Conservation (phyloP, 2,797 vertebrate genomes). For the Trachurus trachurus region DNA sequence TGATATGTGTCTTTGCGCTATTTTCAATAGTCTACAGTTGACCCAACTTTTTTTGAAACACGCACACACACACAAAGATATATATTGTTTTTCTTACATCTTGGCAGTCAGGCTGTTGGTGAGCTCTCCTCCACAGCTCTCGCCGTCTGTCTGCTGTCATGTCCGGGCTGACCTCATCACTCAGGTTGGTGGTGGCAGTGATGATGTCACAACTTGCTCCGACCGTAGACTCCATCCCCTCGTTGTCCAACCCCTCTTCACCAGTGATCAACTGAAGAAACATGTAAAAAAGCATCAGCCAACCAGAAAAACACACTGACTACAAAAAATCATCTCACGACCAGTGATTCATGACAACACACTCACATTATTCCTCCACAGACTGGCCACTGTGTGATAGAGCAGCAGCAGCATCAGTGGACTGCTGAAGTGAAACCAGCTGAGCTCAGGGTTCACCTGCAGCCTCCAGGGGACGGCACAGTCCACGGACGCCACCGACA, state of each 20-base stretch:
- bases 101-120: neutral
- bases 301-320: neutral
- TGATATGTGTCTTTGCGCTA: too few relatives aligned
- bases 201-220: constrained; percentile 41
- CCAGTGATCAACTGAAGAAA: constrained; percentile 79
- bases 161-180: constrained; percentile 46
- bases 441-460: constrained; percentile 86
- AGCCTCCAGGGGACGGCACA: constrained; percentile 93
- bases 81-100: constrained; percentile 21
- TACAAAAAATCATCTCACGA: neutral
- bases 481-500: constrained; percentile 89
- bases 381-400: constrained; percentile 91
- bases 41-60: too few relatives aligned
- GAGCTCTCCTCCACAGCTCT: constrained; percentile 60
- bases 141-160: constrained; percentile 55
- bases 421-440: constrained; percentile 92
- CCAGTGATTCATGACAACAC: neutral
- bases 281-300: constrained; percentile 43
- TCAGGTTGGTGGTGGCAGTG: constrained; percentile 46
- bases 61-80: too few relatives aligned
- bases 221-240: constrained; percentile 36
- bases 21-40: too few relatives aligned
- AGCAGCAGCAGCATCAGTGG: constrained; percentile 92
- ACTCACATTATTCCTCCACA: constrained; percentile 77
- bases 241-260: constrained; percentile 32